Conservation (phyloP, 1,140 invertebrate species). For the Ridgeia piscesae region DNA sequence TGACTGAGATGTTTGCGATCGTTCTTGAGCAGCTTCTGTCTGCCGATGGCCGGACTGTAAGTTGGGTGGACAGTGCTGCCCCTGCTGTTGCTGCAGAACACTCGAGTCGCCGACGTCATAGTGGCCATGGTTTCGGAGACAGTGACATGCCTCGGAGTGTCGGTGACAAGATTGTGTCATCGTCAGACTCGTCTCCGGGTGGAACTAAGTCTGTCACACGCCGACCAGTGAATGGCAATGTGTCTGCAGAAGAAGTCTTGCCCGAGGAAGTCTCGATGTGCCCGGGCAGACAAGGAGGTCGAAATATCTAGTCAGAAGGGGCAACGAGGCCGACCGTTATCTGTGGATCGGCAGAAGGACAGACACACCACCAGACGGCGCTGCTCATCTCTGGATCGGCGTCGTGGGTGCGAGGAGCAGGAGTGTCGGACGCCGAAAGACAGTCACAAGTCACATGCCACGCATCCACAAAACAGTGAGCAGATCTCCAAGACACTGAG, state of each 20-base stretch:
- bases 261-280: not conserved
- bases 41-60: not conserved
- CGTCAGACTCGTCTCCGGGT: not conserved
- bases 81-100: not conserved
- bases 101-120: too few relatives aligned
- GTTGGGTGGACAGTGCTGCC: not conserved
- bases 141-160: not conserved
- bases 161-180: not conserved
- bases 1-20: not conserved
- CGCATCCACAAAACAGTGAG: not conserved
- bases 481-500: not conserved
- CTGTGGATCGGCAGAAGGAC: not conserved
- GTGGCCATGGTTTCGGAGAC: not conserved
- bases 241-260: not conserved
- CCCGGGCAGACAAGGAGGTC: not conserved
- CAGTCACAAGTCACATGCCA: not conserved
- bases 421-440: not conserved
- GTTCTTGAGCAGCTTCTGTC: not conserved
- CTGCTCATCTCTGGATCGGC: not conserved
- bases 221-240: not conserved
- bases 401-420: not conserved
- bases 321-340: not conserved
- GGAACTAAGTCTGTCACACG: not conserved
- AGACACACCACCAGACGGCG: not conserved
- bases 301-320: not conserved